Evolutionary conservation across 2,113 vertebrate genomes (phyloP).

Genomic region (Ameiurus melas): DNA sequence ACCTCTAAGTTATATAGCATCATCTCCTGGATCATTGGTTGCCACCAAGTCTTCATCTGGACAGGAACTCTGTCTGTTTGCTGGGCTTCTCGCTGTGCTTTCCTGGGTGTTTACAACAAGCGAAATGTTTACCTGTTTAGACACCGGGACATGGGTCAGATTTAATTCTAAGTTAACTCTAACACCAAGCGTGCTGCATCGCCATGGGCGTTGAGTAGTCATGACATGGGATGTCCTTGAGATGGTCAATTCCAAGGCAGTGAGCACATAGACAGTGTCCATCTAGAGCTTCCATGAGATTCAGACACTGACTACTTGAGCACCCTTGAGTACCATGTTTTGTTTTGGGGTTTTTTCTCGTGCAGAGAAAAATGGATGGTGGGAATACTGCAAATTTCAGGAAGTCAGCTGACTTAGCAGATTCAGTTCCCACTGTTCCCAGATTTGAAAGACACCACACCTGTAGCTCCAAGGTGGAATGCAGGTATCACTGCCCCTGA

Average conservation of each 20-base stretch:
- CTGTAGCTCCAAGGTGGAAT: background rate
- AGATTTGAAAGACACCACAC: background rate
- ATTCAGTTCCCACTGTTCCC: background rate
- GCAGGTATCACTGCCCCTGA: background rate
- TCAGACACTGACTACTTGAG: too few species aligned
- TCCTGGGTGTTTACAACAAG: background rate
- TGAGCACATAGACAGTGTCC: background rate
- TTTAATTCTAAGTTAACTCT: background rate
- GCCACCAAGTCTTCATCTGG: too few species aligned
- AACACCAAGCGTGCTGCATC: background rate
- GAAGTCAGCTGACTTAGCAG: too few species aligned
- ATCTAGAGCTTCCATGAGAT: background rate
- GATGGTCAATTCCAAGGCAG: background rate
- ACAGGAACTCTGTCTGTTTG: too few species aligned
- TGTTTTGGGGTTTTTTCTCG: too few species aligned
- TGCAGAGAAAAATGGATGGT: too few species aligned
- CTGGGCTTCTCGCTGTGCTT: background rate
- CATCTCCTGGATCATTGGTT: too few species aligned
- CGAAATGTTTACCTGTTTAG: background rate
- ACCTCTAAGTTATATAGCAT: too few species aligned
- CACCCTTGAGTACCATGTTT: too few species aligned
- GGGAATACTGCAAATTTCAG: too few species aligned
- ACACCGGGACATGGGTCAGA: too few species aligned
- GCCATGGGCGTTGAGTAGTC: background rate
- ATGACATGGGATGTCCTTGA: background rate